These are phyloP conservation scores for Sigmodon hispidus DNA, from an alignment of 2,113 vertebrate species.

Conservation along the genomic window DNA sequence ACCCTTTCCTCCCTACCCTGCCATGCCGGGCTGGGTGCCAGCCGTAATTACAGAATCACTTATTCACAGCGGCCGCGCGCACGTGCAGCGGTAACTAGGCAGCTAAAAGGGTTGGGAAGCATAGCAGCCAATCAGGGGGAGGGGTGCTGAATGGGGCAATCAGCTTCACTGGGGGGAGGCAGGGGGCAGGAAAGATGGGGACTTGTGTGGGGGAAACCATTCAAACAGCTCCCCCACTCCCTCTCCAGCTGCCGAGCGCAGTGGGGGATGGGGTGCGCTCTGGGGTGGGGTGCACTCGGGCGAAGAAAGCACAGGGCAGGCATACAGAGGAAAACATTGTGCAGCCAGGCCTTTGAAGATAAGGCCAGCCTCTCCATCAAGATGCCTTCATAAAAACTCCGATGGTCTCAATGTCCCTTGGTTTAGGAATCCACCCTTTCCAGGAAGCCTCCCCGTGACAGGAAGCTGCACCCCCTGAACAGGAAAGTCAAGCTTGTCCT, in stretches of 20 bases:
- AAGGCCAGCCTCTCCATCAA: neutral
- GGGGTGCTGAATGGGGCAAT: slow-evolving; percentile 76
- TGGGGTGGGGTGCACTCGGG: neutral
- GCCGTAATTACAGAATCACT: slow-evolving; percentile 72
- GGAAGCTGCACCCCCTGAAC: neutral
- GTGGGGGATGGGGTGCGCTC: neutral
- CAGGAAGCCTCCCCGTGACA: neutral
- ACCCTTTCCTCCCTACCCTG: neutral
- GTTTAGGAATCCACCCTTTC: neutral
- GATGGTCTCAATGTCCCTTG: neutral
- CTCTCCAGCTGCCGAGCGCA: slow-evolving; percentile 72
- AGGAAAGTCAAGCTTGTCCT: neutral
- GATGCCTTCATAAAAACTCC: neutral
- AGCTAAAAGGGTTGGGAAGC: slow-evolving; percentile 74
- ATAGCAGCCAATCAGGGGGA: slow-evolving; percentile 69
- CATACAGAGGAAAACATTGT: neutral
- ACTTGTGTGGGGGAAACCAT: neutral
- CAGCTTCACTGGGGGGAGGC: slow-evolving; percentile 71
- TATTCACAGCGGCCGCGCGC: slow-evolving; percentile 68
- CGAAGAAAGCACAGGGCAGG: neutral
- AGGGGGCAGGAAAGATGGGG: neutral
- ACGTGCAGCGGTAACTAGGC: slow-evolving; percentile 79
- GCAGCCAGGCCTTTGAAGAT: neutral
- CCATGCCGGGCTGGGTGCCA: slow-evolving; percentile 61
- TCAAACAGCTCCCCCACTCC: slow-evolving; percentile 47